Base-by-base conservation (phyloP, 2,113 vertebrate genomes). In the Glareola pratincola region DNA sequence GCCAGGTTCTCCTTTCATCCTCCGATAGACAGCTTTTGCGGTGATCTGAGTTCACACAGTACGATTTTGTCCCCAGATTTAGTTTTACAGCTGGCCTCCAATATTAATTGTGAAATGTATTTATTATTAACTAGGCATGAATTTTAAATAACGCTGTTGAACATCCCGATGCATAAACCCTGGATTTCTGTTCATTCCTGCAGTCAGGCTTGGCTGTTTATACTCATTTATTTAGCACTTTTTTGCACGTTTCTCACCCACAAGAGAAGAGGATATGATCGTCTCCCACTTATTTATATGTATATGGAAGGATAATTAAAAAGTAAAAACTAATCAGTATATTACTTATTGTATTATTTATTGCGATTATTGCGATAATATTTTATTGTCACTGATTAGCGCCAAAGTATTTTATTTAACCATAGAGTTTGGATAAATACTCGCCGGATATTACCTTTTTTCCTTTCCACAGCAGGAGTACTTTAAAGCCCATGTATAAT, bases 51-150 rank as follows among this genome's bases (percentile, higher is more conserved):
- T 14, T 48, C 80, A 37, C 64, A 37, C 43, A 13, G 47, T 11
- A 50, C 1, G 14, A 21, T 72, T 94, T 80, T 71, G 39, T 75
- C 60, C 68, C 68, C 51, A 2, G 29, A 36, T 74, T 71, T 12
- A 74, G 5, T 53, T 72, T 92, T 89, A 32, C 45, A 67, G n/a
- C 56, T 43, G 60, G 39, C 19, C 84, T 94, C 69, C 80, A 68
- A 76, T 62, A 69, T 62, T 94, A 87, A 95, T 76, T 96, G 86
- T 27, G 53, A 73, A 79, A 54, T 20, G 50, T 73, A 94, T 97
- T 88, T 75, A 95, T 95, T 96, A 97, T 95, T 94, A 95, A 95
- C 14, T 32, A 96, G 80, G 62, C 73, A 95, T 92, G 41, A 92
- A 95, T 97, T 95, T 92, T 91, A 94, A 84, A 92, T 76, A 79